Evolutionary conservation across 2,113 vertebrate genomes (phyloP).

Genomic region (Amazona guildingii): DNA sequence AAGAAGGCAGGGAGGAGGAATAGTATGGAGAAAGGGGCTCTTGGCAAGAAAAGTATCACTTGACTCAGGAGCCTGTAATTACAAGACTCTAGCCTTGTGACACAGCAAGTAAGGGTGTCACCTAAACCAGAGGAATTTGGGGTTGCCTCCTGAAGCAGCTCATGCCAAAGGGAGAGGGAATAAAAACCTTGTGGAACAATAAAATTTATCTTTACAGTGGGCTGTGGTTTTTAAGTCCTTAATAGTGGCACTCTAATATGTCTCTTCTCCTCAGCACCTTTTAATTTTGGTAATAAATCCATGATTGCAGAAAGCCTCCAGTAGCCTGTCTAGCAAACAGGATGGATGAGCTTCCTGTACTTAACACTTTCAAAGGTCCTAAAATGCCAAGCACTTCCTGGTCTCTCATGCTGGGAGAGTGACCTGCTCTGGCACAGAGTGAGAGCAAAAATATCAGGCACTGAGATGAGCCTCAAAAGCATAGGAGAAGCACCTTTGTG

Average conservation of each 20-base stretch:
- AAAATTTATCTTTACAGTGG: neutral
- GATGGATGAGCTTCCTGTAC: neutral
- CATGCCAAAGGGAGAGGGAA: neutral
- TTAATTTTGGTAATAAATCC: neutral
- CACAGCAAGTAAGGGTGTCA: neutral
- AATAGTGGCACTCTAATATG: neutral
- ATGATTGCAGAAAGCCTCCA: neutral
- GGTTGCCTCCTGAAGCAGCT: neutral
- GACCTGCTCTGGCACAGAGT: neutral
- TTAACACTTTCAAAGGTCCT: neutral
- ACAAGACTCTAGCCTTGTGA: constrained; percentile 28
- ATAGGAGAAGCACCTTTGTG: neutral
- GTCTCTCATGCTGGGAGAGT: neutral
- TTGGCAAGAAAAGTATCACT: constrained; percentile 5
- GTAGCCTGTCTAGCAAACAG: neutral
- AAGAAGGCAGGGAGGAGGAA: constrained; percentile 26
- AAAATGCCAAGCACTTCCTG: neutral
- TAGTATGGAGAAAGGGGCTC: constrained; percentile 41
- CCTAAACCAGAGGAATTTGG: neutral
- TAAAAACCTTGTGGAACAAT: neutral
- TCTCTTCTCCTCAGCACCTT: neutral
- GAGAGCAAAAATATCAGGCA: neutral
- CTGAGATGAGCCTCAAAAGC: neutral
- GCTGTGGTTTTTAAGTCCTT: neutral
- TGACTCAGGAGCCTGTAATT: constrained; percentile 27